These are phyloP conservation scores for Xestia xanthographa DNA, from an alignment of 2,888 invertebrate species.

Conservation along the genomic window DNA sequence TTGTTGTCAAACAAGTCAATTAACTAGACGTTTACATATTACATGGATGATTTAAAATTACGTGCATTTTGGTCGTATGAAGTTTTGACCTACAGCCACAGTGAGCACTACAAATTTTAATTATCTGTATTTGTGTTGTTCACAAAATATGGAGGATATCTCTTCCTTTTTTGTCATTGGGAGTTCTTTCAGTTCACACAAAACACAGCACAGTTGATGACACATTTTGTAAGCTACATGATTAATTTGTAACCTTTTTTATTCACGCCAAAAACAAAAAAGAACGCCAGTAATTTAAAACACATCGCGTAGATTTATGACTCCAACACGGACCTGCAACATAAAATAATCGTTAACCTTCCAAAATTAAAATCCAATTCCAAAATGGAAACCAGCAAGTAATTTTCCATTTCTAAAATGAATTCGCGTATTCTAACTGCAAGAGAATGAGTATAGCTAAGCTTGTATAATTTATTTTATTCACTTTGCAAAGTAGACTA, in stretches of 20 bases:
- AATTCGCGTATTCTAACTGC: constrained; percentile 4
- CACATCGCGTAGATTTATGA: constrained; percentile 47
- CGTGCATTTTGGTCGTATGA: constrained; percentile 10
- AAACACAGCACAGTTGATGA: constrained; percentile 6
- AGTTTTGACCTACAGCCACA: background rate
- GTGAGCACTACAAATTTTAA: background rate
- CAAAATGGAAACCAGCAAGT: constrained; percentile 42
- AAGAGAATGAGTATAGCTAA: constrained; percentile 28
- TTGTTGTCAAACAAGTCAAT: constrained; percentile 43
- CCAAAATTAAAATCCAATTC: constrained; percentile 54
- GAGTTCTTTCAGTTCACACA: background rate
- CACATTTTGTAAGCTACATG: background rate
- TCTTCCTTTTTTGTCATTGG: background rate
- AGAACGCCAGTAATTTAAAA: constrained; percentile 52
- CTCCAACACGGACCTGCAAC: constrained; percentile 22
- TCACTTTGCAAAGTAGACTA: constrained; percentile 41
- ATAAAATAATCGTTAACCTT: constrained; percentile 53
- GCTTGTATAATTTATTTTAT: constrained; percentile 61
- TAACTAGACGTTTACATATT: constrained; percentile 5
- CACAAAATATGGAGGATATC: background rate
- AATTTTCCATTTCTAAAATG: constrained; percentile 35
- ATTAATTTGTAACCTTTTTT: constrained; percentile 38
- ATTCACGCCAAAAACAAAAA: constrained; percentile 18
- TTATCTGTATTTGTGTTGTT: background rate
- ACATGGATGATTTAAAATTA: constrained; percentile 37